These are phyloP conservation scores for Eristalis pertinax DNA, from an alignment of 2,888 invertebrate species.

Conservation along the genomic window DNA sequence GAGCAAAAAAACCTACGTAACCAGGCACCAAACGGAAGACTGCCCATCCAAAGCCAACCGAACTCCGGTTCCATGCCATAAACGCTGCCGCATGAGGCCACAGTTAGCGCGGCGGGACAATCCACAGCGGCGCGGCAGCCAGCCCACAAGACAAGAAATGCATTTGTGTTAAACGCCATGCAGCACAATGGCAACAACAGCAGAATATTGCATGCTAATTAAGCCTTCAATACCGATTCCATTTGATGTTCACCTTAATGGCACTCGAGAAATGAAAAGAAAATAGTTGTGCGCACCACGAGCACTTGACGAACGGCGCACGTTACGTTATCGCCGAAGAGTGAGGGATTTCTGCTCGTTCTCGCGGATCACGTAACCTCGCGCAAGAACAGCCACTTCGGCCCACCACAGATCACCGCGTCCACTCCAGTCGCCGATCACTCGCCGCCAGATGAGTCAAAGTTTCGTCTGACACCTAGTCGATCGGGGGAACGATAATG, in stretches of 20 bases:
- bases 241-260: conserved; percentile 16
- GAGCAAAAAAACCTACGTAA: conserved; percentile 11
- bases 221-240: conserved; percentile 26
- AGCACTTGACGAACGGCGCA: conserved; percentile 12
- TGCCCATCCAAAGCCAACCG: conserved; percentile 11
- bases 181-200: conserved; percentile 17
- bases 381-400: conserved; percentile 23
- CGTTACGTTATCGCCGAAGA: neutral
- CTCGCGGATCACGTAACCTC: conserved; percentile 24
- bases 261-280: conserved; percentile 5
- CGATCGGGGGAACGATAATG: conserved; percentile 5
- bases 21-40: neutral
- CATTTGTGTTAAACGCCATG: conserved; percentile 30
- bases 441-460: neutral
- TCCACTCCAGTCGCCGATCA: neutral
- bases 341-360: neutral
- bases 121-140: neutral
- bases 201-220: conserved; percentile 41
- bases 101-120: neutral
- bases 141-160: conserved; percentile 25
- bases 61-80: conserved; percentile 24
- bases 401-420: neutral
- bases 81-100: conserved; percentile 19
- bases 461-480: neutral
- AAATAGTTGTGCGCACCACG: conserved; percentile 22